Percentiles rank a stretch among this genome's conserved stretches.
These are phyloP conservation scores for Oligia strigilis DNA, from an alignment of 2,888 invertebrate genomes.

Conservation along the genomic window DNA sequence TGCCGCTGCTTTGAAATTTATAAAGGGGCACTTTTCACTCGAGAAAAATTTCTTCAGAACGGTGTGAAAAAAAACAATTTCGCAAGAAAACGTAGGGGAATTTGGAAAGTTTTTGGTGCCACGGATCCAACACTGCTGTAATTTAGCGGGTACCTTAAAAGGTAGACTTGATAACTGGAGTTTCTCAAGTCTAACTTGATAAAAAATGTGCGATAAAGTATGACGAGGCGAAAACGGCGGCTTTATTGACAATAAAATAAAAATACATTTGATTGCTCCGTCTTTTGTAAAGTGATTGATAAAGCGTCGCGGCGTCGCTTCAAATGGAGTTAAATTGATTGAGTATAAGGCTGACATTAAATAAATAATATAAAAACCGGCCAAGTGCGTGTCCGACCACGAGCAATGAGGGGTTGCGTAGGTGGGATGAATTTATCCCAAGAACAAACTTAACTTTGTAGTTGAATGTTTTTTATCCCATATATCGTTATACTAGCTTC, in stretches of 20 bases:
- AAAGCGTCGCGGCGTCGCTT: conserved; percentile 24
- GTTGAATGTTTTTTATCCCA: neutral
- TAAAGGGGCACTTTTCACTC: conserved; percentile 71
- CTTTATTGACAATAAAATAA: conserved; percentile 46
- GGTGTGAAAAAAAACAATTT: conserved; percentile 73
- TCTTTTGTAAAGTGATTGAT: conserved; percentile 52
- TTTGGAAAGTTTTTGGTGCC: conserved; percentile 69
- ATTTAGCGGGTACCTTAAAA: conserved; percentile 58
- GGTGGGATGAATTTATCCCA: neutral
- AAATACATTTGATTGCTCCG: conserved; percentile 47
- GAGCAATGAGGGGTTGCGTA: neutral
- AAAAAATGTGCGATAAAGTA: conserved; percentile 28
- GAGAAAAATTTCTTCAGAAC: conserved; percentile 37
- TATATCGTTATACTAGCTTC: neutral
- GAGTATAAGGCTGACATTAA: conserved; percentile 23
- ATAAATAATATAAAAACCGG: conserved; percentile 12
- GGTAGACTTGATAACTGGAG: conserved; percentile 68
- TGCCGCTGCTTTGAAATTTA: conserved; percentile 73
- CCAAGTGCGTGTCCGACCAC: neutral
- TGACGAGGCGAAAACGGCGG: conserved; percentile 22
- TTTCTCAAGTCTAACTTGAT: conserved; percentile 61
- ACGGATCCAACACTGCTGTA: conserved; percentile 63
- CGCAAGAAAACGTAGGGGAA: conserved; percentile 65
- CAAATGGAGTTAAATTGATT: conserved; percentile 44
- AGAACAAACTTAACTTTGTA: neutral